Evolutionary conservation across 2,797 vertebrate species (phyloP).

Genomic region (Anableps anableps): DNA sequence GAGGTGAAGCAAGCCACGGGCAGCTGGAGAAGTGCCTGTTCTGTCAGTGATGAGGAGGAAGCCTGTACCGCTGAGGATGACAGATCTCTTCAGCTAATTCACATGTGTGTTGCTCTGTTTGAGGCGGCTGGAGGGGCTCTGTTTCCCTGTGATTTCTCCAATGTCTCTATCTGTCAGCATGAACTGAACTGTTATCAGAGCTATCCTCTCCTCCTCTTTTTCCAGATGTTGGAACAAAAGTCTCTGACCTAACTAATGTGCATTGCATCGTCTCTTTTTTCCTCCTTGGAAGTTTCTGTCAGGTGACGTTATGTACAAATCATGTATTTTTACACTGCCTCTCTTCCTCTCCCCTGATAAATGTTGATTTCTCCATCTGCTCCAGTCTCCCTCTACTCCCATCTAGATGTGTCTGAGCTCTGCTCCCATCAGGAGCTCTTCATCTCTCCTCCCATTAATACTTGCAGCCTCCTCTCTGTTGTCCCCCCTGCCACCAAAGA

Average conservation of each 20-base stretch:
- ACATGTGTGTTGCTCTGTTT: slow-evolving; percentile 48
- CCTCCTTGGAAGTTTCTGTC: slow-evolving; percentile 41
- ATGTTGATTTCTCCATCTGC: slow-evolving; percentile 35
- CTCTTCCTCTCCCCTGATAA: slow-evolving; percentile 28
- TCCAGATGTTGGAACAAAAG: slow-evolving; percentile 59
- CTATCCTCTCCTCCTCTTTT: slow-evolving; percentile 52
- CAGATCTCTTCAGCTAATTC: slow-evolving; percentile 71
- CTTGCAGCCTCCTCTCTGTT: slow-evolving; percentile 57
- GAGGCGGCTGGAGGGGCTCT: slow-evolving; percentile 39
- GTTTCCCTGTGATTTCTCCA: slow-evolving; percentile 45
- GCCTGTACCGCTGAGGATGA: slow-evolving; percentile 70
- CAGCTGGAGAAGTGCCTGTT: slow-evolving; percentile 70
- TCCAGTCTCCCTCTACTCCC: slow-evolving; percentile 36
- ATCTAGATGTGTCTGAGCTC: slow-evolving; percentile 60
- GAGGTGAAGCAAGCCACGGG: slow-evolving; percentile 57
- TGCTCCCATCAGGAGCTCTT: slow-evolving; percentile 71
- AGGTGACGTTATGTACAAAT: slow-evolving; percentile 38
- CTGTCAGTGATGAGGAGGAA: slow-evolving; percentile 72
- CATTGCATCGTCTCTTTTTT: slow-evolving; percentile 27
- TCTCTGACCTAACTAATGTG: slow-evolving; percentile 35
- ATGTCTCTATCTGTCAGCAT: slow-evolving; percentile 63
- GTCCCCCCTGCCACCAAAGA: slow-evolving; percentile 68
- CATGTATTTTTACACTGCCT: slow-evolving; percentile 35
- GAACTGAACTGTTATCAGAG: slow-evolving; percentile 62
- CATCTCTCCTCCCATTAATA: slow-evolving; percentile 56